phyloP scores from a whole-genome alignment of 2,797 vertebrate genomes.

The Myotis findleyi region DNA sequence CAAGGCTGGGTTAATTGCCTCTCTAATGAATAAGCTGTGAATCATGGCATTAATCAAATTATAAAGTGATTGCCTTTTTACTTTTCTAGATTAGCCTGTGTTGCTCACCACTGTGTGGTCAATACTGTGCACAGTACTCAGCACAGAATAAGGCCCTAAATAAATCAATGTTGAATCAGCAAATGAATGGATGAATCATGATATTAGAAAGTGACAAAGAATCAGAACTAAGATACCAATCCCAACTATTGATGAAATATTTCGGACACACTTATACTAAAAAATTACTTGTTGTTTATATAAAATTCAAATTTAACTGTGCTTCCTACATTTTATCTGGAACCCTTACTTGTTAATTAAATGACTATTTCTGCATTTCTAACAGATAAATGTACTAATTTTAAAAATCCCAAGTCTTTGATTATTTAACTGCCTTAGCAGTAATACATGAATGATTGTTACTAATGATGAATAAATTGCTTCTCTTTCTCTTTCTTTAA shows the following conservation, averaged over 20 bases:
- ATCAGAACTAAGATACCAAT: neutral
- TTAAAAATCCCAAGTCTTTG: constrained; percentile 70
- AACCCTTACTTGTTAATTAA: neutral
- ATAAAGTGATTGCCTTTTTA: neutral
- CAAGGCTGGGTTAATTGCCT: neutral
- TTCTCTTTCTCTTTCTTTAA: constrained; percentile 47
- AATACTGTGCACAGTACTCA: neutral
- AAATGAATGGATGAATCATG: neutral
- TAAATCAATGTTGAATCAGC: neutral
- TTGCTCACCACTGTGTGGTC: neutral
- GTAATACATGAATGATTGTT: constrained; percentile 74
- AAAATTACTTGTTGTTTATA: neutral
- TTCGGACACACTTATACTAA: neutral
- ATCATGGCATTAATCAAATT: neutral
- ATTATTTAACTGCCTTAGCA: constrained; percentile 71
- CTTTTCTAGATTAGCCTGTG: neutral
- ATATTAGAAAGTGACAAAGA: neutral
- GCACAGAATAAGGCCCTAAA: neutral
- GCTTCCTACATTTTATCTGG: constrained; percentile 1
- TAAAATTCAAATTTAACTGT: constrained; percentile 39
- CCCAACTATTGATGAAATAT: neutral
- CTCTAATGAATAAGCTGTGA: constrained; percentile 14
- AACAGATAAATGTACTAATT: constrained; percentile 52
- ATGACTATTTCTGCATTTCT: neutral
- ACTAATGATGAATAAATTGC: constrained; percentile 71